These are phyloP conservation scores for Leptobrachium leishanense DNA, from an alignment of 2,113 vertebrate genomes.

Conservation along the genomic window DNA sequence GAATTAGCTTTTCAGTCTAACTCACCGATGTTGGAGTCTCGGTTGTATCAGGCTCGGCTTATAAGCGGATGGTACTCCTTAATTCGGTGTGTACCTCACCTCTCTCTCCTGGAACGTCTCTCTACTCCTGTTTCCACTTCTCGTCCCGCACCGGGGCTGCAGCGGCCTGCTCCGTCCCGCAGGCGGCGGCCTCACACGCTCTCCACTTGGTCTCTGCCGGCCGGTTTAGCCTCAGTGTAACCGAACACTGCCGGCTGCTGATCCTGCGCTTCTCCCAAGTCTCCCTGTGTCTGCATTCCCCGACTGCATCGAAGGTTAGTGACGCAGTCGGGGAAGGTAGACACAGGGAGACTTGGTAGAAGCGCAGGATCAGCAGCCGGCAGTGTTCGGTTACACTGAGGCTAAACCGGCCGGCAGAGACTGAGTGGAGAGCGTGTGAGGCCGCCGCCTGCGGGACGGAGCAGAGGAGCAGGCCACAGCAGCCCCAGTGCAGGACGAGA, in stretches of 20 bases:
- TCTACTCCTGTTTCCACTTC: too few relatives aligned
- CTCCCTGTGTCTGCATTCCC: slow-evolving; percentile 8
- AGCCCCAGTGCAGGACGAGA: slow-evolving; percentile 6
- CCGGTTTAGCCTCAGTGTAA: neutral
- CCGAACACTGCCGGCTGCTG: neutral
- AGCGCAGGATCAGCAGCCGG: neutral
- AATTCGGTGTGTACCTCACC: too few relatives aligned
- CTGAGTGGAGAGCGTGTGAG: neutral
- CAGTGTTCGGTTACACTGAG: neutral
- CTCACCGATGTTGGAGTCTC: too few relatives aligned
- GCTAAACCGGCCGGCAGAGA: neutral
- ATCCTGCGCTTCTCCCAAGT: neutral
- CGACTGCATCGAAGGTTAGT: neutral
- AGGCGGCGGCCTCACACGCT: neutral
- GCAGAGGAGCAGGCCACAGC: neutral
- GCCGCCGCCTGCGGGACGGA: neutral
- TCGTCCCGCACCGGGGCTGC: slow-evolving; percentile 7
- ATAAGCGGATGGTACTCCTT: too few relatives aligned
- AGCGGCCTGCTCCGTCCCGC: slow-evolving; percentile 7
- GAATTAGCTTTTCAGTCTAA: too few relatives aligned
- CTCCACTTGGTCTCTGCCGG: too few relatives aligned
- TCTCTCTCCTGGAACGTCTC: too few relatives aligned
- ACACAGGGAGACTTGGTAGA: neutral
- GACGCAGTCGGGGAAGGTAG: neutral
- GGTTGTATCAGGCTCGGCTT: too few relatives aligned